Conservation (phyloP, 2,888 invertebrate species). For the Oegoconia quadripuncta region DNA sequence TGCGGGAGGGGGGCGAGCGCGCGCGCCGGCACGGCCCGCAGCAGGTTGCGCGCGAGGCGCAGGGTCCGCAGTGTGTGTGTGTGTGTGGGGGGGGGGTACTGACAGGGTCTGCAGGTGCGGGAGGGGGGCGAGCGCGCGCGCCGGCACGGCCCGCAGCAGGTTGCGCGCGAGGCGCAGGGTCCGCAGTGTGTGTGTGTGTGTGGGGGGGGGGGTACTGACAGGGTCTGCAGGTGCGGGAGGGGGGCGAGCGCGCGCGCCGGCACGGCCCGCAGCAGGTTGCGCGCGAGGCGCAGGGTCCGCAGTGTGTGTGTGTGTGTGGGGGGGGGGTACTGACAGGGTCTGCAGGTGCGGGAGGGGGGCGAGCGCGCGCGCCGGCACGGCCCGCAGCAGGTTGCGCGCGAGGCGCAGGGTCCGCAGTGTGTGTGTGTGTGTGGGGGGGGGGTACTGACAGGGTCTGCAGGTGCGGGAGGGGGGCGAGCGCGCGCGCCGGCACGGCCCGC, state of each 20-base stretch:
- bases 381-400: no score
- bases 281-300: constrained; percentile 82
- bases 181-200: constrained; percentile 72
- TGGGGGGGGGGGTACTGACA: constrained; percentile 81
- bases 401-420: no score
- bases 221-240: no score
- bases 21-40: no score
- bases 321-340: no score
- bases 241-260: no score
- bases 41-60: background rate
- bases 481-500: no score
- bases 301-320: background rate
- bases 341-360: no score
- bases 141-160: constrained; percentile 83
- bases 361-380: no score
- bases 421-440: background rate
- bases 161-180: constrained; percentile 86
- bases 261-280: constrained; percentile 83
- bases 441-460: no score
- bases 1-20: background rate
- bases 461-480: no score
- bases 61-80: background rate
- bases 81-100: constrained; percentile 24
- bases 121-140: constrained; percentile 79
- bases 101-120: constrained; percentile 54